Evolutionary conservation across 2,113 vertebrate genomes (phyloP).

Genomic region (Malurus alboscapulatus): DNA sequence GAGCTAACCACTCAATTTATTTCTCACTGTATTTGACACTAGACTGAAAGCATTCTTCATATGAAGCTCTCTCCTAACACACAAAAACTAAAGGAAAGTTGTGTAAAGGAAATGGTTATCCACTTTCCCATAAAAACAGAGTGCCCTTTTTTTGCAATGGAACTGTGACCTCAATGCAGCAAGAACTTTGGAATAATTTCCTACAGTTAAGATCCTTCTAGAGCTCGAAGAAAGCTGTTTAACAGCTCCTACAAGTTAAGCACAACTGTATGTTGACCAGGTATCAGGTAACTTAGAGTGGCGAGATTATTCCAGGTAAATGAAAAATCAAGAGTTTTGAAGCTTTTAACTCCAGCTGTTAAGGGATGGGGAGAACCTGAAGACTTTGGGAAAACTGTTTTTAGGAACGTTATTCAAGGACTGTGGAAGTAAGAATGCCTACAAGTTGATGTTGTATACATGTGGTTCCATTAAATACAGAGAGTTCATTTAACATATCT

Average conservation of each 20-base stretch:
- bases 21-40: background rate
- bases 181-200: background rate
- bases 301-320: background rate
- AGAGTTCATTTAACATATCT: background rate
- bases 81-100: background rate
- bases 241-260: background rate
- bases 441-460: background rate
- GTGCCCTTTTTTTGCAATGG: background rate
- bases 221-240: background rate
- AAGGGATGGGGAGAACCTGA: background rate
- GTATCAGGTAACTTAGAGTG: background rate
- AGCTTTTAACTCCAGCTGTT: background rate
- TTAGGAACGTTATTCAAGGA: background rate
- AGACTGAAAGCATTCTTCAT: background rate
- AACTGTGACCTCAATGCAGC: background rate
- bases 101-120: background rate
- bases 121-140: background rate
- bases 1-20: background rate
- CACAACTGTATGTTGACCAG: background rate
- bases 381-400: background rate
- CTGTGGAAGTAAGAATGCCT: background rate
- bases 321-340: background rate
- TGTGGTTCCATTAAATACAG: background rate
- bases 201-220: background rate
- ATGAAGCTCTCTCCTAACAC: background rate